phyloP scores from a whole-genome alignment of 2,113 vertebrate genomes.

The Casuarius casuarius region DNA sequence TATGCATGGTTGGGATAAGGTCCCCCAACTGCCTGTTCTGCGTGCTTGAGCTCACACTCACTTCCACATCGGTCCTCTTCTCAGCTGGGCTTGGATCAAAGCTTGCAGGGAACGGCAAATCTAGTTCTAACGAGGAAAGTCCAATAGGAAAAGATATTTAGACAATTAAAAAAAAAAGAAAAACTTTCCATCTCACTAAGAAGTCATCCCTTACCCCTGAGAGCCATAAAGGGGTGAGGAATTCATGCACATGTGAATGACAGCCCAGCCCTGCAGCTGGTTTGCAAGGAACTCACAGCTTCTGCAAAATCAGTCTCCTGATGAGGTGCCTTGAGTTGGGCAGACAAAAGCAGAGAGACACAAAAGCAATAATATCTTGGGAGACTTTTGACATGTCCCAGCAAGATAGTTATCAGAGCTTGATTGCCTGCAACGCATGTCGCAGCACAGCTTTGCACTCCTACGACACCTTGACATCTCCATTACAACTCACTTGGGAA shows the following conservation, averaged over 20 bases:
- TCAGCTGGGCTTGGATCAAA: background rate
- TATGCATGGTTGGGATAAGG: background rate
- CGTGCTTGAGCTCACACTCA: background rate
- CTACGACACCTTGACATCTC: background rate
- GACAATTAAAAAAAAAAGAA: background rate
- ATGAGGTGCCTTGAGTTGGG: background rate
- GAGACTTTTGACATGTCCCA: background rate
- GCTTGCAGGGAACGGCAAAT: background rate
- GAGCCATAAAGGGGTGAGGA: background rate
- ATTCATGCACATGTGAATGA: rapidly evolving
- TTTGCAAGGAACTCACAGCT: background rate
- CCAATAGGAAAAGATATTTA: background rate
- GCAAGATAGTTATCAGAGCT: background rate
- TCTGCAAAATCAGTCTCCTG: background rate
- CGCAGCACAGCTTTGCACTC: background rate
- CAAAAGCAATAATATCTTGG: background rate
- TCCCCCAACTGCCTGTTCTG: background rate
- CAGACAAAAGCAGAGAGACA: background rate
- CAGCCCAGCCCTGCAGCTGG: background rate
- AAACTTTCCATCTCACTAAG: background rate
- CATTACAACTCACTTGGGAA: background rate
- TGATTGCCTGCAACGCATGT: rapidly evolving
- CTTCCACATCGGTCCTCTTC: background rate
- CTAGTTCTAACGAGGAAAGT: background rate
- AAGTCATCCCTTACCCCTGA: background rate